Evolutionary conservation across 2,888 invertebrate species (phyloP).

Genomic region (Caenorhabditis wallacei): DNA sequence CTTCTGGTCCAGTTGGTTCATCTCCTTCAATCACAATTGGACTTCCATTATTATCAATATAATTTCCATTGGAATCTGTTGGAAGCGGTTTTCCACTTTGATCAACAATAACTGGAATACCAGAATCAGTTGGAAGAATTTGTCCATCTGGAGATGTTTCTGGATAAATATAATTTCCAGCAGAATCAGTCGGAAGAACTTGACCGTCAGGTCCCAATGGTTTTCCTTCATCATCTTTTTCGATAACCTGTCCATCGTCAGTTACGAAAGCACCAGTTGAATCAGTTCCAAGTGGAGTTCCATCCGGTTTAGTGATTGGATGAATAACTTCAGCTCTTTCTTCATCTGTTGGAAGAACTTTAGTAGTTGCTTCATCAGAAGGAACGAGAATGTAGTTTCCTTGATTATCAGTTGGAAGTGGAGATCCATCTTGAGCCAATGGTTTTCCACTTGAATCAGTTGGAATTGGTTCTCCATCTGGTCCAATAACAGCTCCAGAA

Average conservation of each 20-base stretch:
- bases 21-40: slow-evolving; percentile 47
- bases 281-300: slow-evolving; percentile 45
- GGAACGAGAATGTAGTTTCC: slow-evolving; percentile 51
- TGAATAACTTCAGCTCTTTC: slow-evolving; percentile 50
- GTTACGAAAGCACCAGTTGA: slow-evolving; percentile 47
- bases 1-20: slow-evolving; percentile 51
- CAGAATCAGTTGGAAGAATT: slow-evolving; percentile 1
- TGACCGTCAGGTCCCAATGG: slow-evolving; percentile 61
- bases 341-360: not conserved
- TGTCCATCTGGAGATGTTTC: not conserved
- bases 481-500: slow-evolving; percentile 52
- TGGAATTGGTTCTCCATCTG: slow-evolving; percentile 15
- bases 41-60: slow-evolving; percentile 58
- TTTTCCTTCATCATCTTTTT: slow-evolving; percentile 46
- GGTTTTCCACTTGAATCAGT: slow-evolving; percentile 16
- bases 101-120: slow-evolving; percentile 27
- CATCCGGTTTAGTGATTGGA: slow-evolving; percentile 23
- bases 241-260: slow-evolving; percentile 59
- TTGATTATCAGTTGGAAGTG: slow-evolving; percentile 12
- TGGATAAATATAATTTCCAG: not conserved
- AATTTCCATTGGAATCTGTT: slow-evolving; percentile 65
- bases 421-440: slow-evolving; percentile 7
- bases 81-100: slow-evolving; percentile 64
- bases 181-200: not conserved
- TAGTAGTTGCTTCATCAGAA: slow-evolving; percentile 32